Percentiles rank a stretch among this genome's conserved stretches.
phyloP scores from a whole-genome alignment of 2,888 invertebrate species.

The Gnatocerus cornutus region DNA sequence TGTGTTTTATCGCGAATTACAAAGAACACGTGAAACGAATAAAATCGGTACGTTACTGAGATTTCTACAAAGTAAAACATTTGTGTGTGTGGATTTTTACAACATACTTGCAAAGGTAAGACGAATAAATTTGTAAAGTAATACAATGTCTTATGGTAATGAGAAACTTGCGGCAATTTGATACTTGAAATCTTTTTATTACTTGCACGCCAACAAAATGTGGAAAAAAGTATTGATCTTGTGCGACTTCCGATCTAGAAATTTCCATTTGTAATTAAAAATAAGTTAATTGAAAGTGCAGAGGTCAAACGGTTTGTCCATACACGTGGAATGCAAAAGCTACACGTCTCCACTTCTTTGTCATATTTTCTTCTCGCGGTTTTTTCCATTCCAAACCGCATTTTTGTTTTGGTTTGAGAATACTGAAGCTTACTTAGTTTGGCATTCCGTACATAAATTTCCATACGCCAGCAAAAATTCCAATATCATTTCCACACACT shows the following conservation, averaged over 20 bases:
- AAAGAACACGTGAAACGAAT: constrained; percentile 24
- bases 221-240: constrained; percentile 31
- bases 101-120: constrained; percentile 29
- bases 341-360: too few species aligned
- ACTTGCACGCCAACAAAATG: constrained; percentile 33
- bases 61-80: constrained; percentile 8
- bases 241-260: constrained; percentile 12
- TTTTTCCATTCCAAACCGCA: constrained; percentile 6
- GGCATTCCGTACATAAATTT: constrained; percentile 34
- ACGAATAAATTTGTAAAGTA: constrained; percentile 29
- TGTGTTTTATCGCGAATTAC: constrained; percentile 38
- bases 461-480: constrained; percentile 22
- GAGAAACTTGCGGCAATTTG: constrained; percentile 40
- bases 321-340: too few species aligned
- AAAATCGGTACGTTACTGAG: constrained; percentile 9
- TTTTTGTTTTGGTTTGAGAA: constrained; percentile 31
- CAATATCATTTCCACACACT: constrained; percentile 5
- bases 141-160: constrained; percentile 43
- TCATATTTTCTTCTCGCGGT: not conserved
- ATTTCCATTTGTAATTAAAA: constrained; percentile 11
- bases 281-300: constrained; percentile 9
- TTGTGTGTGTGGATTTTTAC: constrained; percentile 5
- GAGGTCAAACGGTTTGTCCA: constrained; percentile 7
- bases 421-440: constrained; percentile 19
- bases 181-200: constrained; percentile 35